Base-by-base conservation (phyloP, 2,113 vertebrate genomes). In the Oreochromis spilurus region DNA sequence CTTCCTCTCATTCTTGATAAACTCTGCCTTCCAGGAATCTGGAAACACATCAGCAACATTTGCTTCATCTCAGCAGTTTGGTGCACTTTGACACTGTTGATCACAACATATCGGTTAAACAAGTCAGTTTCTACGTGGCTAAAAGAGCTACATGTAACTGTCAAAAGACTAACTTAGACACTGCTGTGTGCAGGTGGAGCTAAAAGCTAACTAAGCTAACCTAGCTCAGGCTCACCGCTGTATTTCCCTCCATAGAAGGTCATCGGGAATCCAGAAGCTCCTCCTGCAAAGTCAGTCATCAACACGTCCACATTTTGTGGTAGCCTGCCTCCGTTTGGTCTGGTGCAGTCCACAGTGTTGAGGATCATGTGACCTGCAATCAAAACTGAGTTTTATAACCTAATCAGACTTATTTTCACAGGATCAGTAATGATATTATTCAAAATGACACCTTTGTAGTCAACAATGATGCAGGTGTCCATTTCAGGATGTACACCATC, bases 251-350 rank as follows among this genome's bases (percentile, higher is more conserved):
- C 94, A 14, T 84, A 94, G 89, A 97, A 97, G 60, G 96, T 97
- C 97, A 97, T 97, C 8, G 97, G 97, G 79, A 97, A 97, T 21
- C 97, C 97, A 13, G 97, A 97, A 7, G 97, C 97, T 4, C 97
- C 97, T 24, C 97, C 97, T 2, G 97, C 97, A 55, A 97, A 97
- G 89, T 97, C 97, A 34, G 95, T 96, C 96, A 97, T 96, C 96
- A 97, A 97, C 19, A 97, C 29, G 53, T 94, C 96, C 58, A 96
- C 96, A 2, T 96, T 92, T 4, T 65, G 54, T 7, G 97, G 97
- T n/a, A 97, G 94, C 58, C 55, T 89, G 36, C 96, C 96, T 1
- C 95, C 96, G 9, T 97, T 97, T n/a, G 97, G 97, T n/a, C 96
- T 91, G 77, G 96, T 97, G 79, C 97, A 97, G 92, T 97, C 97